These are phyloP conservation scores for Dasypus novemcinctus DNA, from an alignment of 2,113 vertebrate genomes.

Conservation along the genomic window DNA sequence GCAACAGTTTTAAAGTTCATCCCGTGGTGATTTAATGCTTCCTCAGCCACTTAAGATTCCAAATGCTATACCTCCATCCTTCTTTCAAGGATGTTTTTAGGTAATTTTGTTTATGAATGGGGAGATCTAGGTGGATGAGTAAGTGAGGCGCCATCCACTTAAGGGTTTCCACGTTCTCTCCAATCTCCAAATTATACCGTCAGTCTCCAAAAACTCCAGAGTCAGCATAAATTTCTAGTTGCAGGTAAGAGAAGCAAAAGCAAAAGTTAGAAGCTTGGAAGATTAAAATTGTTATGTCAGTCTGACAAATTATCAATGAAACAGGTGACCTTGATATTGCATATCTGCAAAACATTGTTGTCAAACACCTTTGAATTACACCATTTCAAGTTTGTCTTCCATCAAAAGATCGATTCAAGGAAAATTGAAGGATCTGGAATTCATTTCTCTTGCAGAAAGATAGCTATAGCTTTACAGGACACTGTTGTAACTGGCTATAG, in stretches of 20 bases:
- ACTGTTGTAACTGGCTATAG: not conserved
- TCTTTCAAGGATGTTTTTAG: not conserved
- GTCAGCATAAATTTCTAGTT: not conserved
- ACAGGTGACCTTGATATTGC: not conserved
- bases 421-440: not conserved
- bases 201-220: not conserved
- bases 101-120: not conserved
- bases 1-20: not conserved
- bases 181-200: not conserved
- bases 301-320: not conserved
- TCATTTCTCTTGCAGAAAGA: not conserved
- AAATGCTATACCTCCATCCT: not conserved
- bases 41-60: not conserved
- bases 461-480: not conserved
- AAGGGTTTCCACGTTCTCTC: not conserved
- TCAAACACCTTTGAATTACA: not conserved
- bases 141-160: not conserved
- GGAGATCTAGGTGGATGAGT: not conserved
- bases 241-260: not conserved
- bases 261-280: not conserved
- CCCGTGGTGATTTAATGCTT: not conserved
- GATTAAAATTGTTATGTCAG: not conserved
- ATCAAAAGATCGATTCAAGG: not conserved
- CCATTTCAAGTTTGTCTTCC: not conserved
- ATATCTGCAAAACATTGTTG: not conserved